Conservation (phyloP, 2,797 vertebrate genomes). For the Hippopotamyrus pictus region DNA sequence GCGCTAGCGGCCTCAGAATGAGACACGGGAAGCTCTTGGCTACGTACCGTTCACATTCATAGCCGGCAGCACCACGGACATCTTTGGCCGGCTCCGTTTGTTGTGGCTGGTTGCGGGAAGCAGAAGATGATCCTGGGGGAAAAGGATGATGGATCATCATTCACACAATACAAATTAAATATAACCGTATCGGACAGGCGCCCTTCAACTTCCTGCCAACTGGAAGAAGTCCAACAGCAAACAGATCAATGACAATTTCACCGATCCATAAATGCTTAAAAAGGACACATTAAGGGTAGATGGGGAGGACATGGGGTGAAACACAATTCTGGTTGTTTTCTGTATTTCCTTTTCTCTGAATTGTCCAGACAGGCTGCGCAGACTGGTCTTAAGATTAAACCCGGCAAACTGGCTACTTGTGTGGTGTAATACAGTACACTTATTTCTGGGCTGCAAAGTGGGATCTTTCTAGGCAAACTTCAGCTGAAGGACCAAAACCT, state of each 20-base stretch:
- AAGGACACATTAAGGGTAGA: background rate
- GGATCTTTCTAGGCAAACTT: background rate
- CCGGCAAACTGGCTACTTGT: background rate
- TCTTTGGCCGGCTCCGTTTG: slow-evolving; percentile 73
- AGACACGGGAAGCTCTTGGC: background rate
- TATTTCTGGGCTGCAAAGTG: background rate
- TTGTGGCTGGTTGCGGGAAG: slow-evolving; percentile 70
- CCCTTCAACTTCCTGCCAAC: background rate
- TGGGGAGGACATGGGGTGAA: background rate
- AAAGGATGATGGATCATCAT: background rate
- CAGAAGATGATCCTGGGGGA: slow-evolving; percentile 53
- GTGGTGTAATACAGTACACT: background rate
- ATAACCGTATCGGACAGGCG: background rate
- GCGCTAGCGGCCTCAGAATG: background rate
- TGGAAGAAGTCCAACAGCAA: background rate
- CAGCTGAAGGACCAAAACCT: background rate
- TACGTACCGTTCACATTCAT: slow-evolving; percentile 68
- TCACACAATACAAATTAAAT: background rate
- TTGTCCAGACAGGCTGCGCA: background rate
- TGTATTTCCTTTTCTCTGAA: background rate
- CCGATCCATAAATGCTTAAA: background rate
- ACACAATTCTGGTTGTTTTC: background rate
- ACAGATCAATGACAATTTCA: background rate
- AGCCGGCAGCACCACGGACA: slow-evolving; percentile 73
- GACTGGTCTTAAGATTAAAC: background rate